phyloP scores from a whole-genome alignment of 2,797 vertebrate genomes.

The Chanos chanos region DNA sequence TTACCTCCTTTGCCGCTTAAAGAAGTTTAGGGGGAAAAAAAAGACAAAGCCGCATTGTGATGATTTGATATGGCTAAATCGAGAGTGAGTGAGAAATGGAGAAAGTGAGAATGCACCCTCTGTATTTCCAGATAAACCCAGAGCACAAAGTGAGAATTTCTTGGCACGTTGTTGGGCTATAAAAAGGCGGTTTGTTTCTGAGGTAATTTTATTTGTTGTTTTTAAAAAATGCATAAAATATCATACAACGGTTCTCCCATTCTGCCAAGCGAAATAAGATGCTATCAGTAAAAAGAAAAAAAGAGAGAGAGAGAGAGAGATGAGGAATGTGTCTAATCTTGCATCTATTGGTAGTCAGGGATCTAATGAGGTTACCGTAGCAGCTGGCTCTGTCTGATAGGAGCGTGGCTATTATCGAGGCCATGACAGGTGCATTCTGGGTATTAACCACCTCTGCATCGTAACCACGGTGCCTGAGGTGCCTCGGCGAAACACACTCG shows the following conservation, averaged over 20 bases:
- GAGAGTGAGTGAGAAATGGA: background rate
- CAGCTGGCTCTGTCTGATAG: conserved; percentile 71
- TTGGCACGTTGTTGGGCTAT: background rate
- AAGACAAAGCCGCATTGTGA: too few relatives aligned
- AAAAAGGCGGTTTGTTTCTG: conserved; percentile 15
- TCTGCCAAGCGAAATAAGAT: conserved; percentile 23
- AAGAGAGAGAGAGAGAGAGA: conserved; percentile 12
- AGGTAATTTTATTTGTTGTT: conserved; percentile 11
- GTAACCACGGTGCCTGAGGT: conserved; percentile 55
- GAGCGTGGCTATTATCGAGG: conserved; percentile 69
- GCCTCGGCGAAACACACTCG: conserved; percentile 62
- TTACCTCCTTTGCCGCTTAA: conserved; percentile 2
- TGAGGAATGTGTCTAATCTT: conserved; percentile 29
- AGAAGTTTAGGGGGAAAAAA: too few relatives aligned
- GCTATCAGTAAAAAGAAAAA: background rate
- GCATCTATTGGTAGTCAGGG: conserved; percentile 40
- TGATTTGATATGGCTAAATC: background rate
- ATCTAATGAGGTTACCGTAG: conserved; percentile 45
- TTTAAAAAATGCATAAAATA: background rate
- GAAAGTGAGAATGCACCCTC: background rate
- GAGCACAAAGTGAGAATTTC: too few relatives aligned
- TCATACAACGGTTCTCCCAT: conserved; percentile 20
- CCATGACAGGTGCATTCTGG: conserved; percentile 54
- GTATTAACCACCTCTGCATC: conserved; percentile 63
- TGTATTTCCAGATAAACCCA: background rate